Evolutionary conservation across 2,113 vertebrate species (phyloP).

Genomic region (Coracopsis vasa): DNA sequence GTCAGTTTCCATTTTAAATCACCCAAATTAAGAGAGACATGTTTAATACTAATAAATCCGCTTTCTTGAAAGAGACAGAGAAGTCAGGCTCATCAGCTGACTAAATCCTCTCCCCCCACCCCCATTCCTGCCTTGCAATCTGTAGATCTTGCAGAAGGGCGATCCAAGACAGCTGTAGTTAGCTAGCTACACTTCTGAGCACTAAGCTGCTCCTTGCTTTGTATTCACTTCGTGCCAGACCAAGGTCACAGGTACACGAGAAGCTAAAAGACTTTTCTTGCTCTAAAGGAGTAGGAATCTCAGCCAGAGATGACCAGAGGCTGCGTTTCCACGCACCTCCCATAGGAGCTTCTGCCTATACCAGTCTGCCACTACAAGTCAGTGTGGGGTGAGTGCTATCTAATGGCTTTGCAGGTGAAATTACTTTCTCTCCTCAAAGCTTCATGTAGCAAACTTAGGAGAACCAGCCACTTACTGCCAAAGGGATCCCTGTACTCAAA

Average conservation of each 20-base stretch:
- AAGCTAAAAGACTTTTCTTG: not conserved
- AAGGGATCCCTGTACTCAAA: not conserved
- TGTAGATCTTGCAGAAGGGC: conserved; percentile 40
- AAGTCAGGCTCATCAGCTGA: conserved; percentile 52
- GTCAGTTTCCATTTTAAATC: conserved; percentile 70
- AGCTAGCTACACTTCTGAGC: not conserved
- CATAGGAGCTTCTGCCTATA: not conserved
- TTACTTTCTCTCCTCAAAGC: not conserved
- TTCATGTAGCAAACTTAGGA: not conserved
- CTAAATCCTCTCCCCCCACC: conserved; percentile 50
- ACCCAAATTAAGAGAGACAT: conserved; percentile 63
- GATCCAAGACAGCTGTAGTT: conserved; percentile 31
- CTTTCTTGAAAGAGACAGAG: conserved; percentile 58
- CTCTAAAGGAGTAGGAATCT: not conserved
- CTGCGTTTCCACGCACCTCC: not conserved
- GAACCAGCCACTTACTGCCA: not conserved
- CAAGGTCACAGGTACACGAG: not conserved
- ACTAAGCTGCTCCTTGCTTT: not conserved
- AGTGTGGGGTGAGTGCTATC: not conserved
- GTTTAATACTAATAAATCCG: conserved; percentile 68
- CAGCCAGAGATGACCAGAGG: not conserved
- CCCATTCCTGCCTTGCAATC: conserved; percentile 44
- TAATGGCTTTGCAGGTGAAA: not conserved
- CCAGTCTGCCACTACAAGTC: not conserved
- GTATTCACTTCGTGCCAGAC: not conserved